phyloP scores from a whole-genome alignment of 2,113 vertebrate species.

The Trichomycterus rosablanca region DNA sequence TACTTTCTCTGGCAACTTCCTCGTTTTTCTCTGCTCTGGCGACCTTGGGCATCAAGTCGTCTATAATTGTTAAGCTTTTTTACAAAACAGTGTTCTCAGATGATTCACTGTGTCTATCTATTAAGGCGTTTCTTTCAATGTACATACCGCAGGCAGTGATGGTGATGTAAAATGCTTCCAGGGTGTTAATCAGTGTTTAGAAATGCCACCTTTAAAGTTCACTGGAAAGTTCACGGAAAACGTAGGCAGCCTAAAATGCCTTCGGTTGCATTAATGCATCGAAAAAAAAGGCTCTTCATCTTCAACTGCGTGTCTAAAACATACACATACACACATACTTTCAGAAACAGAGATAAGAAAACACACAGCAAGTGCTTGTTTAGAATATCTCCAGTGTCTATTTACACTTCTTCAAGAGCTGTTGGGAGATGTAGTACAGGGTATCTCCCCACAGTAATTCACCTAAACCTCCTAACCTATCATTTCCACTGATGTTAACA shows the following conservation, averaged over 20 bases:
- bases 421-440: conserved; percentile 41
- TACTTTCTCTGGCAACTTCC: conserved; percentile 9
- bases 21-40: background rate
- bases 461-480: conserved; percentile 15
- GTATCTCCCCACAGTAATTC: too few relatives aligned
- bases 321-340: too few relatives aligned
- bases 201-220: conserved; percentile 41
- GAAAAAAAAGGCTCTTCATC: too few relatives aligned
- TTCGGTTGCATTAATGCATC: too few relatives aligned
- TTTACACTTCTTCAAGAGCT: conserved; percentile 53
- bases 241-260: too few relatives aligned
- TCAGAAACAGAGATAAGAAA: conserved; percentile 11
- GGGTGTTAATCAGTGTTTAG: conserved; percentile 34
- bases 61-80: background rate
- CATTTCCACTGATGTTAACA: conserved; percentile 3
- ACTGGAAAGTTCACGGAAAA: conserved; percentile 11
- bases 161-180: conserved; percentile 12
- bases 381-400: conserved; percentile 50
- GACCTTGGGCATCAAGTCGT: background rate
- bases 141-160: too few relatives aligned
- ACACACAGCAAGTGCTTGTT: conserved; percentile 48
- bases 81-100: background rate
- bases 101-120: conserved; percentile 2
- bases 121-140: conserved; percentile 10
- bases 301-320: too few relatives aligned